A percentile compares a stretch with the other conserved stretches of the same genome.
Evolutionary conservation across 2,888 invertebrate species (phyloP).

Genomic region (Drosophila colorata): DNA sequence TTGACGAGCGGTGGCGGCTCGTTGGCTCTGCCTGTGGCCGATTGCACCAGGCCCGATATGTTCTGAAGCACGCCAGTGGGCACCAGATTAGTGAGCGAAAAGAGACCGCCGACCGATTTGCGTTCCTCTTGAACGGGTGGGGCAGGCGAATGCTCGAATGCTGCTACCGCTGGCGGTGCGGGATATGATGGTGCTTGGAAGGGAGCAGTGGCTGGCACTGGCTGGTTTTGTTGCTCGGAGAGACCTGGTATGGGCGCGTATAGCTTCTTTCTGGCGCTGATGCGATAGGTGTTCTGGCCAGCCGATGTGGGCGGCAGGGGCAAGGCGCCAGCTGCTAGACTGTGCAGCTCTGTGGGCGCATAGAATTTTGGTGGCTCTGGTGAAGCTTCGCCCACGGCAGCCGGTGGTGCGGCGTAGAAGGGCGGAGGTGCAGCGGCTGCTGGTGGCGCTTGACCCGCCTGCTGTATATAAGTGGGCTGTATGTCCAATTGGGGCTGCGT

Average conservation of each 20-base stretch:
- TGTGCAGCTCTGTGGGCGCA: slow-evolving; percentile 81
- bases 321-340: slow-evolving; percentile 26
- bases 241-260: slow-evolving; percentile 93
- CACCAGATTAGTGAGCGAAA: slow-evolving; percentile 82
- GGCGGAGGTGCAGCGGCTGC: slow-evolving; percentile 49
- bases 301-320: slow-evolving; percentile 36
- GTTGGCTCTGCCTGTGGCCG: slow-evolving; percentile 74
- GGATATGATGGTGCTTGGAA: slow-evolving; percentile 69
- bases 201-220: slow-evolving; percentile 15
- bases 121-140: slow-evolving; percentile 60
- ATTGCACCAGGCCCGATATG: slow-evolving; percentile 82
- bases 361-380: slow-evolving; percentile 83
- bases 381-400: slow-evolving; percentile 33
- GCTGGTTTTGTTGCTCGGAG: slow-evolving; percentile 60
- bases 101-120: slow-evolving; percentile 75
- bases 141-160: slow-evolving; percentile 23
- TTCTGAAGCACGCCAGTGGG: slow-evolving; percentile 83
- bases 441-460: slow-evolving; percentile 32
- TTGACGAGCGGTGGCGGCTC: slow-evolving; percentile 3
- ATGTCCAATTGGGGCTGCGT: slow-evolving; percentile 74
- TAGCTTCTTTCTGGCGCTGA: slow-evolving; percentile 89
- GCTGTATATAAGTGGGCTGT: slow-evolving; percentile 79
- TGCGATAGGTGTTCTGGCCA: slow-evolving; percentile 87
- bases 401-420: slow-evolving; percentile 67
- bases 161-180: slow-evolving; percentile 23